Conservation (phyloP, 2,797 vertebrate genomes). For the Ciconia nigra region DNA sequence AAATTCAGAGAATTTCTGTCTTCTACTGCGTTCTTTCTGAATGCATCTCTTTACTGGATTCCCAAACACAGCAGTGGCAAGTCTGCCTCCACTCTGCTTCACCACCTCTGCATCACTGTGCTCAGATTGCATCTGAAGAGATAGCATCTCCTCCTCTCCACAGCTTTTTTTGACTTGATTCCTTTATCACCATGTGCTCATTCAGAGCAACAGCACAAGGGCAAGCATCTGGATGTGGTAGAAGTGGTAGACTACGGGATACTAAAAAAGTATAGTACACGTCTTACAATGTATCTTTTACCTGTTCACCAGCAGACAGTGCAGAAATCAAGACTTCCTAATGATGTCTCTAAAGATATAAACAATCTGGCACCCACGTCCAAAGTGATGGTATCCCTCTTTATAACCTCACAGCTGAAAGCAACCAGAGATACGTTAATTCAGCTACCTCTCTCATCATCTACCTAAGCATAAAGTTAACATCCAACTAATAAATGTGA, state of each 20-base stretch:
- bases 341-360: background rate
- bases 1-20: background rate
- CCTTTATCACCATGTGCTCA: background rate
- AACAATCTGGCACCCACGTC: accelerated
- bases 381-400: background rate
- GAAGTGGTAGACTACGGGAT: background rate
- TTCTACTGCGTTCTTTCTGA: background rate
- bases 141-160: background rate
- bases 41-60: background rate
- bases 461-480: background rate
- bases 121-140: background rate
- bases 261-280: background rate
- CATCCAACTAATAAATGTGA: background rate
- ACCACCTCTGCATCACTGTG: background rate
- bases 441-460: background rate
- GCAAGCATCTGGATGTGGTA: background rate
- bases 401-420: background rate
- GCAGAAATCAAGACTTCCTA: background rate
- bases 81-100: background rate
- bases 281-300: background rate
- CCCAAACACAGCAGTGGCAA: background rate
- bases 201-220: background rate
- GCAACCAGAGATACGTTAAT: background rate
- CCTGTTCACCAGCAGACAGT: background rate
- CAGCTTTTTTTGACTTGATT: background rate